A percentile compares a stretch with the other conserved stretches of the same genome.
Evolutionary conservation across 2,797 vertebrate genomes (phyloP).

Genomic region (Hephaestus fuliginosus): DNA sequence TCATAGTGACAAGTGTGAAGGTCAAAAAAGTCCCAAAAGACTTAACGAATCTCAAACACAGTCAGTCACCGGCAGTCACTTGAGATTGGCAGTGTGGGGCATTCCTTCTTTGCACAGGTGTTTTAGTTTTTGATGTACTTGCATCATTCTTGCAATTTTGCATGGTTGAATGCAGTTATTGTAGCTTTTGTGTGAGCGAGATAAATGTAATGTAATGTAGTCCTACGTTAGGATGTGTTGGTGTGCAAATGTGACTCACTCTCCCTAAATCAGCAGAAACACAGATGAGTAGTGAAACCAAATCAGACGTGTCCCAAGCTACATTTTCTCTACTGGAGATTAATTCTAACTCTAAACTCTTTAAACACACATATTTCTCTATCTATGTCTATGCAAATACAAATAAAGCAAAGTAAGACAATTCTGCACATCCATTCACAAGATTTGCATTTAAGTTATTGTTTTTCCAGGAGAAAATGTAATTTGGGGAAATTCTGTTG

Average conservation of each 20-base stretch:
- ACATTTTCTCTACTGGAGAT: background rate
- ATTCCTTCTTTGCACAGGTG: background rate
- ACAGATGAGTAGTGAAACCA: background rate
- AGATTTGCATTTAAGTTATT: background rate
- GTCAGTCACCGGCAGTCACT: background rate
- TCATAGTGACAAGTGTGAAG: background rate
- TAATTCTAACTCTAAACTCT: background rate
- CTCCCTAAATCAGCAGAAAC: conserved; percentile 3
- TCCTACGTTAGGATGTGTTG: background rate
- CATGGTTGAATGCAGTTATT: no score
- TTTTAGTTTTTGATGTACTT: no score
- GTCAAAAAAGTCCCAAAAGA: background rate
- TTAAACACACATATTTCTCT: background rate
- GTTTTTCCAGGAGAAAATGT: background rate
- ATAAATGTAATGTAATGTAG: no score
- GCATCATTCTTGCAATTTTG: no score
- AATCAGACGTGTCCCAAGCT: background rate
- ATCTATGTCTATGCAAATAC: no score
- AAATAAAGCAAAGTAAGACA: background rate
- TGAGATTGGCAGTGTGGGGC: no score
- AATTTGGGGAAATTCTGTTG: background rate
- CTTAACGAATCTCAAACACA: background rate
- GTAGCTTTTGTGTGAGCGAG: no score
- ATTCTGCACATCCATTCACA: background rate
- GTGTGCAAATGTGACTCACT: background rate